phyloP scores from a whole-genome alignment of 2,888 invertebrate species.

The Galerucella calmariensis region DNA sequence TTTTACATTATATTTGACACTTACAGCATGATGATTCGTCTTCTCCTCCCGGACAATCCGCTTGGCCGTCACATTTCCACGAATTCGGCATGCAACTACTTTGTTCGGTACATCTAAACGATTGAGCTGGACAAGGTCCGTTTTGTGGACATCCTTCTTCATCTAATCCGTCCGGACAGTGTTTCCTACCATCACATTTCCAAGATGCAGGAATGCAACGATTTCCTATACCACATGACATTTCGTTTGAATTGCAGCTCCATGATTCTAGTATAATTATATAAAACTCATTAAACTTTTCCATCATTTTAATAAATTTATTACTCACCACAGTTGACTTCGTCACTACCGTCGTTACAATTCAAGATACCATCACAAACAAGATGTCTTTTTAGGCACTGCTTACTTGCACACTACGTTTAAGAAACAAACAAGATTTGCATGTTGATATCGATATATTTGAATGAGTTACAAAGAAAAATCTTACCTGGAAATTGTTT shows the following conservation, averaged over 20 bases:
- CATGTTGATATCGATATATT: too few relatives aligned
- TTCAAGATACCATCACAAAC: constrained; percentile 74
- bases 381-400: constrained; percentile 70
- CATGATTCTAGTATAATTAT: constrained; percentile 50
- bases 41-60: constrained; percentile 68
- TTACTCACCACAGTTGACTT: constrained; percentile 68
- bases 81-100: constrained; percentile 71
- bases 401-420: constrained; percentile 68
- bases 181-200: constrained; percentile 71
- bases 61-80: constrained; percentile 70
- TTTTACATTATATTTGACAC: constrained; percentile 26
- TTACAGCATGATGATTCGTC: constrained; percentile 70
- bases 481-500: constrained; percentile 69
- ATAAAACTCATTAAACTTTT: not conserved
- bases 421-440: not conserved
- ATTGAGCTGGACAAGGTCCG: constrained; percentile 66
- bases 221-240: constrained; percentile 64
- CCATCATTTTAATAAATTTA: not conserved
- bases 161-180: constrained; percentile 69
- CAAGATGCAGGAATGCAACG: constrained; percentile 70
- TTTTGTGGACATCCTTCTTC: constrained; percentile 66
- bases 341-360: constrained; percentile 73
- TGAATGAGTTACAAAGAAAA: not conserved
- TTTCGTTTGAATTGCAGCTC: constrained; percentile 70
- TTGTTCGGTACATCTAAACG: constrained; percentile 70